These are phyloP conservation scores for Pogonophryne albipinna DNA, from an alignment of 2,797 vertebrate species.

Conservation along the genomic window DNA sequence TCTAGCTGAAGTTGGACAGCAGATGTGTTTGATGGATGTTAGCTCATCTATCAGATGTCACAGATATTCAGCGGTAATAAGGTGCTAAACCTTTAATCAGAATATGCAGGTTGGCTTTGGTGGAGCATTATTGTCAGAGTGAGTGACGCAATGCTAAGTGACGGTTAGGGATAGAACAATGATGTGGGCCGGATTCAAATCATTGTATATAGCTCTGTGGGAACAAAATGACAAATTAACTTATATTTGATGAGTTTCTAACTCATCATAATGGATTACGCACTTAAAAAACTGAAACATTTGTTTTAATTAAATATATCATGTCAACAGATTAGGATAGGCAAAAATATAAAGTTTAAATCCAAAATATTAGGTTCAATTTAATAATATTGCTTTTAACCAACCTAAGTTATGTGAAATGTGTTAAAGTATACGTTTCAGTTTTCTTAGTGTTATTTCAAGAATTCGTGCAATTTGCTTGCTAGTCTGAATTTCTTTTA, in stretches of 20 bases:
- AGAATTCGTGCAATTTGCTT: not conserved
- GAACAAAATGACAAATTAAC: not conserved
- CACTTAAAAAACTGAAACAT: no score
- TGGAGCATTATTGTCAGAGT: slow-evolving; percentile 22
- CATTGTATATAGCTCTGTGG: not conserved
- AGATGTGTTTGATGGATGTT: slow-evolving; percentile 11
- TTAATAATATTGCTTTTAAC: no score
- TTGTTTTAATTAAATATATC: no score
- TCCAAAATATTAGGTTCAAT: no score
- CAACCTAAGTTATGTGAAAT: no score
- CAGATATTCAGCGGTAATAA: slow-evolving; percentile 23
- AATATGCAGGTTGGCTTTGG: slow-evolving; percentile 28
- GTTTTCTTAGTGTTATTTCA: no score
- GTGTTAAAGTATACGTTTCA: no score
- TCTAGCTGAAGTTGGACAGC: not conserved
- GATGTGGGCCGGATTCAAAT: slow-evolving; percentile 1
- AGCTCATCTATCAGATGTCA: slow-evolving; percentile 21
- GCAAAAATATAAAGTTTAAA: no score
- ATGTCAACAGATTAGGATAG: no score
- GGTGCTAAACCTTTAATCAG: slow-evolving; percentile 45
- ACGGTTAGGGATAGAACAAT: slow-evolving; percentile 9
- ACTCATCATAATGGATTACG: no score
- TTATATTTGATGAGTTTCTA: not conserved
- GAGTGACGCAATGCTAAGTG: slow-evolving; percentile 12
- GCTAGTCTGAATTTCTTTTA: not conserved